phyloP scores from a whole-genome alignment of 2,888 invertebrate species.

The Tiliacea citrago region DNA sequence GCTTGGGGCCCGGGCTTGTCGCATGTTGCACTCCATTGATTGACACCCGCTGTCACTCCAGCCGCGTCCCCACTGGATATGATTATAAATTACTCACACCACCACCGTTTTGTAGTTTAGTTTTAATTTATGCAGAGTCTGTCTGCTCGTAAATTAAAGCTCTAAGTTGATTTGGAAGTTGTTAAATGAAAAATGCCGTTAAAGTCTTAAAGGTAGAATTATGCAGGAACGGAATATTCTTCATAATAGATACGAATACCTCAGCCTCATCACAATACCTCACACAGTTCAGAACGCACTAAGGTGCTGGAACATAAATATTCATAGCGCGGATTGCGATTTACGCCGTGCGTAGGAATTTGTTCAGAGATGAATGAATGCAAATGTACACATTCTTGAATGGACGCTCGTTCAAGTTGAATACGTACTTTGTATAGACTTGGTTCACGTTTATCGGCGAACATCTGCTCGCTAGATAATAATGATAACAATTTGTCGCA shows the following conservation, averaged over 20 bases:
- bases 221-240: constrained; percentile 3
- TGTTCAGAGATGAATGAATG: constrained; percentile 64
- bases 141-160: constrained; percentile 28
- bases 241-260: neutral
- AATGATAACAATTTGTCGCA: constrained; percentile 60
- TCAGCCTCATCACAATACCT: constrained; percentile 32
- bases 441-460: constrained; percentile 33
- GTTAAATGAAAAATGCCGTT: constrained; percentile 11
- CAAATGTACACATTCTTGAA: constrained; percentile 62
- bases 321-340: constrained; percentile 54
- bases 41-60: constrained; percentile 73
- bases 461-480: constrained; percentile 59
- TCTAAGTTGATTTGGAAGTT: constrained; percentile 25
- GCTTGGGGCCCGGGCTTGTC: constrained; percentile 22
- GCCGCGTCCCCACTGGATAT: constrained; percentile 63
- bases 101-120: constrained; percentile 47
- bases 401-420: constrained; percentile 41
- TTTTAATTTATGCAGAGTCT: constrained; percentile 48
- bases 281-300: constrained; percentile 39
- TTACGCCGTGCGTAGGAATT: constrained; percentile 57
- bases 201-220: neutral
- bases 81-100: constrained; percentile 67
- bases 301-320: constrained; percentile 53
- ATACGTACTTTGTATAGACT: constrained; percentile 17
- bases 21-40: constrained; percentile 69